phyloP scores from a whole-genome alignment of 2,797 vertebrate species.

The Catamblyrhynchus diadema region DNA sequence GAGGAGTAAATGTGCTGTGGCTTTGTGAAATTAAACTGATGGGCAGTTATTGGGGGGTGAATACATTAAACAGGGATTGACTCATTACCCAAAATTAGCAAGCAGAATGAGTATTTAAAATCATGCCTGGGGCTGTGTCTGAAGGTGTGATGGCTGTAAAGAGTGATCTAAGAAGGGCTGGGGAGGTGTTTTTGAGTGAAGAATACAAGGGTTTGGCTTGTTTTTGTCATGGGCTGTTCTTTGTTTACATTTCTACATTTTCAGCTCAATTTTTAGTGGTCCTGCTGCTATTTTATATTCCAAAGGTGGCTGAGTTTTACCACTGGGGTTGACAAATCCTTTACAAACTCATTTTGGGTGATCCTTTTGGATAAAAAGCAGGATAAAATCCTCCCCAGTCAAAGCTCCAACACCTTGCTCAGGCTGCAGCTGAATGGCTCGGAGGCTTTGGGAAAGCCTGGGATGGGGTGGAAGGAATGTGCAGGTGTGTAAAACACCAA shows the following conservation, averaged over 20 bases:
- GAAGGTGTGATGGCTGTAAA: background rate
- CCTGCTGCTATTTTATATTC: background rate
- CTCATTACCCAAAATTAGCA: too few species aligned
- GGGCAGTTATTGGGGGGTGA: background rate
- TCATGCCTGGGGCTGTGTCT: background rate
- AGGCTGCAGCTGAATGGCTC: background rate
- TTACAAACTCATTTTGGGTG: rapidly evolving
- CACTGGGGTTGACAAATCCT: rapidly evolving
- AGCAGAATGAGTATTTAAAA: background rate
- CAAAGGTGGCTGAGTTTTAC: rapidly evolving
- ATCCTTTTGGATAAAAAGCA: background rate
- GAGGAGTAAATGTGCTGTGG: background rate
- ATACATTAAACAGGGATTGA: background rate
- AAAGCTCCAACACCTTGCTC: background rate
- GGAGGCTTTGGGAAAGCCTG: background rate
- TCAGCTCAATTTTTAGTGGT: rapidly evolving
- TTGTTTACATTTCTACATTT: rapidly evolving
- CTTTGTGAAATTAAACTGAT: background rate
- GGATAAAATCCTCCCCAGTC: rapidly evolving
- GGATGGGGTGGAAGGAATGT: background rate
- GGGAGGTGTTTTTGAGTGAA: background rate
- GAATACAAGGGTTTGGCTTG: rapidly evolving
- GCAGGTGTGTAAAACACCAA: too few species aligned
- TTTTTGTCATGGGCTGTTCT: rapidly evolving
- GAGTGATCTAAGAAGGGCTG: rapidly evolving